phyloP scores from a whole-genome alignment of 2,888 invertebrate species.

The Trichacis sp. region DNA sequence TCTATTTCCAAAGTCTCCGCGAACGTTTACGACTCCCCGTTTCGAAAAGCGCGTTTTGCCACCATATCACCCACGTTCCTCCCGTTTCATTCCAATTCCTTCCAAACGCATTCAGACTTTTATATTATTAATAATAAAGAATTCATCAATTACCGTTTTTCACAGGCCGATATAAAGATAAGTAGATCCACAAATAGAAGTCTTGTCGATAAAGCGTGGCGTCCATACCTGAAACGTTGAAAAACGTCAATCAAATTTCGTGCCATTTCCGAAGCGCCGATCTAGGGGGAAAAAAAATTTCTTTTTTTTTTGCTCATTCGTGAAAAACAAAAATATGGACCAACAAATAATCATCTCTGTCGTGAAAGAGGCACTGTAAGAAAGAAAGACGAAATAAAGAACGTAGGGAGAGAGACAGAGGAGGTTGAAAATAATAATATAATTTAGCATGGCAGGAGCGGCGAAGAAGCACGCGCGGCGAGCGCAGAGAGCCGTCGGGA shows the following conservation, averaged over 20 bases:
- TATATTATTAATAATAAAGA: slow-evolving; percentile 18
- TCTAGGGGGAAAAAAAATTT: too few relatives aligned
- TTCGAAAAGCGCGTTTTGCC: slow-evolving; percentile 27
- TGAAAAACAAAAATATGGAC: too few relatives aligned
- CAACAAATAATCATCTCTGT: too few relatives aligned
- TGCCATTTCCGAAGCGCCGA: too few relatives aligned
- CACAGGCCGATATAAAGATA: slow-evolving; percentile 42
- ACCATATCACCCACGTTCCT: too few relatives aligned
- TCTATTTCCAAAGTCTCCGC: slow-evolving; percentile 57
- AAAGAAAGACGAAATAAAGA: too few relatives aligned
- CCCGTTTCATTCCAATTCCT: too few relatives aligned
- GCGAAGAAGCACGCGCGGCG: not conserved
- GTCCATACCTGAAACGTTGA: slow-evolving; percentile 44
- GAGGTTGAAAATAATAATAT: slow-evolving; percentile 37
- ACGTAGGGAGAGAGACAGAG: too few relatives aligned
- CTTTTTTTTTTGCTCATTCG: too few relatives aligned
- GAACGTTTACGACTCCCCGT: slow-evolving; percentile 14
- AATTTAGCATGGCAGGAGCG: slow-evolving; percentile 28
- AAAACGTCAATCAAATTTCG: too few relatives aligned
- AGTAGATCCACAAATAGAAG: slow-evolving; percentile 39
- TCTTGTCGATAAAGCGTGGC: slow-evolving; percentile 39
- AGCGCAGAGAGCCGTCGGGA: slow-evolving; percentile 32
- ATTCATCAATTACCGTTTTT: slow-evolving; percentile 40
- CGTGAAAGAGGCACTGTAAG: too few relatives aligned
- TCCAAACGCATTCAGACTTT: too few relatives aligned